Evolutionary conservation across 2,113 vertebrate genomes (phyloP).

Genomic region (Dipodomys stephensi): DNA sequence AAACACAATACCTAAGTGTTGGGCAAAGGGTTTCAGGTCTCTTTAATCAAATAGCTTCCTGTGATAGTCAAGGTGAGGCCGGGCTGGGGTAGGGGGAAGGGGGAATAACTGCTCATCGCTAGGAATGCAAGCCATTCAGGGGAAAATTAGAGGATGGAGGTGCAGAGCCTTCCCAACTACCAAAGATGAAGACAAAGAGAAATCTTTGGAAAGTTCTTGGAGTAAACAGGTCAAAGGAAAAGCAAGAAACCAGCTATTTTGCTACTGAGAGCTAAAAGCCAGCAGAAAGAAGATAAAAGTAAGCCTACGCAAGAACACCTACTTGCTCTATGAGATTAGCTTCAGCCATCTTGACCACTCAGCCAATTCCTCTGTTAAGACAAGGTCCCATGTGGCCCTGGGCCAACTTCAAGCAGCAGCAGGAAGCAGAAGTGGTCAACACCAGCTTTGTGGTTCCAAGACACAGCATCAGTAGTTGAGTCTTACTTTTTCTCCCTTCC

Average conservation of each 20-base stretch:
- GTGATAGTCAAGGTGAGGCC: background rate
- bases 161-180: background rate
- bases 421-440: slow-evolving; percentile 5
- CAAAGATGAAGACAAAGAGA: background rate
- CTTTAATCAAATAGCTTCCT: background rate
- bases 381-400: background rate
- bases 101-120: no score
- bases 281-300: background rate
- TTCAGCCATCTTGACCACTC: background rate
- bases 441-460: background rate
- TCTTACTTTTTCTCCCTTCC: background rate
- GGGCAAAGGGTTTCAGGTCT: background rate
- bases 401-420: background rate
- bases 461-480: background rate
- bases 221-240: background rate
- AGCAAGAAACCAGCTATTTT: background rate
- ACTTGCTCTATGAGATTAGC: background rate
- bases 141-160: background rate
- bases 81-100: background rate
- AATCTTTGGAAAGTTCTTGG: background rate
- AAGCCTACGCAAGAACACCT: background rate
- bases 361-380: background rate
- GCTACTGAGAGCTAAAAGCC: background rate
- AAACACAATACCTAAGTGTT: background rate
- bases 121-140: background rate